Evolutionary conservation across 2,888 invertebrate genomes (phyloP), one percentile per base, ranked within the genome.

Genomic region (Eupithecia centaureata): DNA sequence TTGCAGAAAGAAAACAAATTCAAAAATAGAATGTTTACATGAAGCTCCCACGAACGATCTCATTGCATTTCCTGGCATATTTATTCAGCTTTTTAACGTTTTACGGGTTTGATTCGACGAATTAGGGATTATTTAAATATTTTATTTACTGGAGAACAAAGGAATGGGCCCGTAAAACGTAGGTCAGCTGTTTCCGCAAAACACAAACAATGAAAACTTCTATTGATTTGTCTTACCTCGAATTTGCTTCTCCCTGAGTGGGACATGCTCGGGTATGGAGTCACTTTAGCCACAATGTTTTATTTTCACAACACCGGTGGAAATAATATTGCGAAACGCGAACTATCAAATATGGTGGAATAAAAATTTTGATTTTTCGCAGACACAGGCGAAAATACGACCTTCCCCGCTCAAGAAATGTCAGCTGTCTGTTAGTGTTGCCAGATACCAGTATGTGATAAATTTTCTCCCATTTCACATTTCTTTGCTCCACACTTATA

Each of bases 231-330:
- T 27, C 94, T 87, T 85, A 95, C 95, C 94, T 95, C 95, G 86
- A 95, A 94, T 90, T 94, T 95, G 88, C 94, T 95, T 91, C 95
- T 94, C 81, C 94, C 94, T 85, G 94, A 94, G 92, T 94, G 94
- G 88, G 93, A 94, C 95, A 95, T 95, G 82, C 82, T 91, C 81
- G 94, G 89, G 82, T 88, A 90, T 64, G 92, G 92, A 70, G 91
- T 92, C 82, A 93, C 88, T 82, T 92, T 92, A 86, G 93, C 93
- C 92, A 93, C 92, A 88, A 83, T 91, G 89, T 80, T 80, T 76
- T 82, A 80, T 87, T 76, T 69, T 81, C 79, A 79, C 76, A 78
- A 72, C 77, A 65, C 77, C 70, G 73, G 79, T 62, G 52, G 59
- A 63, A 72, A 70, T 74, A 76, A 73, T 76, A 76, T 75, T 72